Evolutionary conservation across 2,888 invertebrate genomes (phyloP), one percentile per base, ranked within the genome.

Genomic region (Metopia argyrocephala): DNA sequence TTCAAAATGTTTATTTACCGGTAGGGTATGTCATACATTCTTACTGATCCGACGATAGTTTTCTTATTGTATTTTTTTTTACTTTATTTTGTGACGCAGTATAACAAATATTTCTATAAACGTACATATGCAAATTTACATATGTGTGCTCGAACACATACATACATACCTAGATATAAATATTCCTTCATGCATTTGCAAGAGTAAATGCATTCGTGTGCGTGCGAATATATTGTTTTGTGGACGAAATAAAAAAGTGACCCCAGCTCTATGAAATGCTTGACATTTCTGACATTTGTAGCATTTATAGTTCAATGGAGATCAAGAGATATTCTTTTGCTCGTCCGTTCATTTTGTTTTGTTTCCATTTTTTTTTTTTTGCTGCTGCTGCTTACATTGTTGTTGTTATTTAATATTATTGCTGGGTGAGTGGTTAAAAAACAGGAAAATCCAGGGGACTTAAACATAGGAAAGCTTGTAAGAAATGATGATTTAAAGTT

Each of bases 211-310:
- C 5, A 21, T 61, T 0, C 15, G 31, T 31, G 18, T 79, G 62
- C 64, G 57, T 76, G 27, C 50, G 65, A 23, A 9, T 38, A 31
- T 64, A 62, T 61, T 59, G 52, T 69, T 27, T 70, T 68, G 59
- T 56, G 76, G 76, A 56, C 54, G 46, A 66, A 59, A 15, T 66
- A 69, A 73, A 76, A 62, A 78, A 57, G 54, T 81, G 81, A 78
- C 78, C 85, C 84, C 83, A 79, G 64, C 65, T 61, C 78, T 85
- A 85, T 66, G 83, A 83, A 84, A 82, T 83, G 85, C 86, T 84
- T 85, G 85, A 86, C 87, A 87, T 85, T 84, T 86, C 83, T 87
- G 87, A 86, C 87, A 86, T 85, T 87, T 85, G 85, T 86, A 86
- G 84, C 86, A 85, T 87, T 86, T 85, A 86, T 86, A 86, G 87